A percentile compares a stretch with the other conserved stretches of the same genome.
phyloP scores from a whole-genome alignment of 1,140 invertebrate genomes.

The Scylla paramamosain region DNA sequence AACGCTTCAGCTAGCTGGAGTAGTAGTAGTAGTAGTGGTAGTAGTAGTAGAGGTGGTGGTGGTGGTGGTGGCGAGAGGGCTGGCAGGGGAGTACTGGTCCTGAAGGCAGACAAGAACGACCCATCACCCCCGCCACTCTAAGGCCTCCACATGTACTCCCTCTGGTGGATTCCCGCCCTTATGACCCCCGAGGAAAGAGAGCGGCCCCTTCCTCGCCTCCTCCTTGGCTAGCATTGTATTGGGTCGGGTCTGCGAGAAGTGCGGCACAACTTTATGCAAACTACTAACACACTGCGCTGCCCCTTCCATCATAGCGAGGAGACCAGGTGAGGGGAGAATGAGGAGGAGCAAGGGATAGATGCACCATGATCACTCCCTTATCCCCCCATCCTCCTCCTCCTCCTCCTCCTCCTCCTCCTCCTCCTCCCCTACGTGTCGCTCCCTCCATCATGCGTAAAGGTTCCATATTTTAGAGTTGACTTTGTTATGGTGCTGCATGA shows the following conservation, averaged over 20 bases:
- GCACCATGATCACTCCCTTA: neutral
- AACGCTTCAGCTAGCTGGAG: neutral
- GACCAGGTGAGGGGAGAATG: neutral
- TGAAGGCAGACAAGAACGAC: neutral
- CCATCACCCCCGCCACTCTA: neutral
- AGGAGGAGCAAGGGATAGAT: neutral
- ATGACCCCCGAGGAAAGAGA: neutral
- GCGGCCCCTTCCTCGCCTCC: neutral
- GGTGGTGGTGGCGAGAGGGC: too few species aligned
- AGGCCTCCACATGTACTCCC: neutral
- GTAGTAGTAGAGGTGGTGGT: neutral
- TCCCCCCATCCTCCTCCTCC: neutral
- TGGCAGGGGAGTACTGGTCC: neutral
- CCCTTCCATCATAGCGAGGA: neutral
- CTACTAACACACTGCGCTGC: neutral
- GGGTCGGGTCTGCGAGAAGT: neutral
- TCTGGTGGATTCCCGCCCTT: neutral
- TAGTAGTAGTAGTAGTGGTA: slow-evolving; percentile 2
- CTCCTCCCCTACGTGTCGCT: neutral
- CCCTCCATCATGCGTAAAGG: neutral
- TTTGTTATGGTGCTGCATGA: neutral
- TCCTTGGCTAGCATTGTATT: neutral
- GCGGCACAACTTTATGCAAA: neutral
- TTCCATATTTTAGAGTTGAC: neutral
- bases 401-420: neutral